Conservation (phyloP, 1,140 invertebrate genomes). For the Drosophila erecta region DNA sequence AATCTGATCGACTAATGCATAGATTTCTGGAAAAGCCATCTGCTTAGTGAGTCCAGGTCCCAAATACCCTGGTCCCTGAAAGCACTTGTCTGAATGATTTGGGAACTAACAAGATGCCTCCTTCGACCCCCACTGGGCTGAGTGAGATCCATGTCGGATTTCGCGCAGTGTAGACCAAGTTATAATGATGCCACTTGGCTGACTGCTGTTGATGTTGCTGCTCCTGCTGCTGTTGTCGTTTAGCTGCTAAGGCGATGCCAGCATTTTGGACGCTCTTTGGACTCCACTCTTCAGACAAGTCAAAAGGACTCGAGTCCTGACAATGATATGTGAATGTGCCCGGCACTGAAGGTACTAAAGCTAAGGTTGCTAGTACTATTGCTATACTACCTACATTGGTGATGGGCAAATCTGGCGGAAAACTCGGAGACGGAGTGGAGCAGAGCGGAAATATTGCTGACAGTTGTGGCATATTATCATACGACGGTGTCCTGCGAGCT, state of each 20-base stretch:
- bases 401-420: background rate
- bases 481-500: conserved; percentile 44
- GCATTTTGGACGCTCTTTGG: conserved; percentile 62
- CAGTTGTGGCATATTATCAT: conserved; percentile 82
- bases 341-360: background rate
- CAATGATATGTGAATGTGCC: conserved; percentile 79
- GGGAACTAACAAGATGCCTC: conserved; percentile 26
- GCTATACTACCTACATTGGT: background rate
- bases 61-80: background rate
- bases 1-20: no score
- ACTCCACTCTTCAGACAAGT: conserved; percentile 61
- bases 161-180: conserved; percentile 54
- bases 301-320: conserved; percentile 72
- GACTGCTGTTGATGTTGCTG: conserved; percentile 26
- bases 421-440: background rate
- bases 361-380: background rate
- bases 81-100: conserved; percentile 31
- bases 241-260: conserved; percentile 73
- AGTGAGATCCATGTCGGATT: background rate
- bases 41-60: no score
- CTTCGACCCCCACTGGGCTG: no score
- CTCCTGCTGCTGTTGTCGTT: conserved; percentile 1
- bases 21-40: no score
- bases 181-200: conserved; percentile 71
- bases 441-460: conserved; percentile 74